Conservation (phyloP, 2,797 vertebrate genomes). For the Lagorchestes hirsutus region DNA sequence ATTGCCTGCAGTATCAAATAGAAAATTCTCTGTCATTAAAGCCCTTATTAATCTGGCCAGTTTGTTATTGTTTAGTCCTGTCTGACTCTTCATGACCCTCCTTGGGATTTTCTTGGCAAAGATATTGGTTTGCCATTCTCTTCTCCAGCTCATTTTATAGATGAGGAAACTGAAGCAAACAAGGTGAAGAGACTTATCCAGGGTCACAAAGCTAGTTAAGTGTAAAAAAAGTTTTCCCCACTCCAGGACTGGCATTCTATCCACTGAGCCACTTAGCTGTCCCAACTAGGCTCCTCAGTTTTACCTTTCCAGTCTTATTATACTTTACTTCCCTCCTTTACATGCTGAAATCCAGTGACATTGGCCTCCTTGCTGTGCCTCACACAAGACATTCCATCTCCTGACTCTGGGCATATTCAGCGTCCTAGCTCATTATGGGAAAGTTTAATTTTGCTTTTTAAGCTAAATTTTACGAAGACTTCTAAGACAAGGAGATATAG, state of each 20-base stretch:
- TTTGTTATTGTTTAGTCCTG: neutral
- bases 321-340: neutral
- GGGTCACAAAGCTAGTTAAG: neutral
- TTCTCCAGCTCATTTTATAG: neutral
- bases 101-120: neutral
- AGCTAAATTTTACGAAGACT: slow-evolving; percentile 39
- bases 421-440: neutral
- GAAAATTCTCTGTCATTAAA: neutral
- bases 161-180: neutral
- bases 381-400: neutral
- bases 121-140: neutral
- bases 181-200: neutral
- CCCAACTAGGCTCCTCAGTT: neutral
- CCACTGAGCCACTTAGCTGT: neutral
- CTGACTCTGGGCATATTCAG: too few species aligned
- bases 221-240: neutral
- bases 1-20: neutral
- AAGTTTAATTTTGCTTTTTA: slow-evolving; percentile 32
- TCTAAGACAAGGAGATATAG: slow-evolving; percentile 29
- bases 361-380: neutral
- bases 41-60: neutral
- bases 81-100: neutral
- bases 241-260: neutral
- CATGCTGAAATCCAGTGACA: neutral
- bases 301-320: neutral